These are phyloP conservation scores for Lepisosteus osseus DNA, from an alignment of 2,113 vertebrate species.

Conservation along the genomic window DNA sequence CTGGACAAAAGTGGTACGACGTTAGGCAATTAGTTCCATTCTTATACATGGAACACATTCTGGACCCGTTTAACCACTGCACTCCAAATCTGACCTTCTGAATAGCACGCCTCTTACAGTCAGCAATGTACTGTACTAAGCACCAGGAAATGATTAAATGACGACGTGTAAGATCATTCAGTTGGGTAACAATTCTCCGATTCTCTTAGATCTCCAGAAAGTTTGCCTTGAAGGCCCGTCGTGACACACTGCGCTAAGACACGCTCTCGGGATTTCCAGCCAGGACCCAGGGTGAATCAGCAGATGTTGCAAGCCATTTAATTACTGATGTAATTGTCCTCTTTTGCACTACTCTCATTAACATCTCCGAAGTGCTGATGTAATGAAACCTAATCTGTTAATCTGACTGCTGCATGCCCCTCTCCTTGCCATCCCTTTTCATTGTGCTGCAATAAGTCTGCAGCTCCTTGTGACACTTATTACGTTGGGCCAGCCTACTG, in stretches of 20 bases:
- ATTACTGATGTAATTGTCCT: conserved; percentile 59
- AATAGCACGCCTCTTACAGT: too few relatives aligned
- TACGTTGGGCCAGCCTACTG: conserved; percentile 56
- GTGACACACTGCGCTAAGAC: conserved; percentile 6
- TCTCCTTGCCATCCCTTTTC: conserved; percentile 4
- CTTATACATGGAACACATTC: too few relatives aligned
- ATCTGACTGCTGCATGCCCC: conserved; percentile 34
- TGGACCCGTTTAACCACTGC: too few relatives aligned
- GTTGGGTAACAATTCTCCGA: neutral
- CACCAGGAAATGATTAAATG: neutral
- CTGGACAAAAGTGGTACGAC: too few relatives aligned
- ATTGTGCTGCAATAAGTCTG: conserved; percentile 46
- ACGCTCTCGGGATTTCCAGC: neutral
- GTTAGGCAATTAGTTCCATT: too few relatives aligned
- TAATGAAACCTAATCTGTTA: conserved; percentile 75
- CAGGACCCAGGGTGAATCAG: conserved; percentile 45
- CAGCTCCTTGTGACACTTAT: conserved; percentile 59
- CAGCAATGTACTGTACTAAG: too few relatives aligned
- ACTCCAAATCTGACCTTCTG: too few relatives aligned
- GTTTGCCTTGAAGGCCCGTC: neutral
- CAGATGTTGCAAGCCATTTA: conserved; percentile 50
- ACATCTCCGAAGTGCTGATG: conserved; percentile 70
- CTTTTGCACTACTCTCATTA: conserved; percentile 61
- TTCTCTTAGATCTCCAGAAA: neutral
- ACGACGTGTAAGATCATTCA: neutral